These are phyloP conservation scores for Pagrus major DNA, from an alignment of 2,113 vertebrate species.

Conservation along the genomic window DNA sequence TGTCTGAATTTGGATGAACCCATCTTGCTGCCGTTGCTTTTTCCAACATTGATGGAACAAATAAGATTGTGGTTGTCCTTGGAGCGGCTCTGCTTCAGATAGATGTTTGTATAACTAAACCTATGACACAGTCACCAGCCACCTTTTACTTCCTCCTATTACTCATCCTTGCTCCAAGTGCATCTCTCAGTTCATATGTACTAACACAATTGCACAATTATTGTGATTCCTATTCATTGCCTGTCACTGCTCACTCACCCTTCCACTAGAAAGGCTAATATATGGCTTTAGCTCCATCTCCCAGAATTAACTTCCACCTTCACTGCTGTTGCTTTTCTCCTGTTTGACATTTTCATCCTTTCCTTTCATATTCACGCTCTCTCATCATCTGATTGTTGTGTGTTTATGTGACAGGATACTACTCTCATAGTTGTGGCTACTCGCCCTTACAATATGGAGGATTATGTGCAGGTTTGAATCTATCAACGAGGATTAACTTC, in stretches of 20 bases:
- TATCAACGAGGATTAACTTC: slow-evolving; percentile 29
- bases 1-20: not conserved
- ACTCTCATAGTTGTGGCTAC: slow-evolving; percentile 21
- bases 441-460: slow-evolving; percentile 52
- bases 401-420: slow-evolving; percentile 31
- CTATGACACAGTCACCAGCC: slow-evolving; percentile 15
- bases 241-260: slow-evolving; percentile 50
- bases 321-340: slow-evolving; percentile 13
- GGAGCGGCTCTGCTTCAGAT: slow-evolving; percentile 19
- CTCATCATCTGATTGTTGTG: slow-evolving; percentile 33
- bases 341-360: slow-evolving; percentile 55
- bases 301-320: slow-evolving; percentile 49
- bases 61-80: not conserved
- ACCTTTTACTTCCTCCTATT: slow-evolving; percentile 2
- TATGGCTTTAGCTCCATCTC: slow-evolving; percentile 47
- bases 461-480: slow-evolving; percentile 36
- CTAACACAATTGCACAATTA: slow-evolving; percentile 70
- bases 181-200: slow-evolving; percentile 41
- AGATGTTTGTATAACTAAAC: slow-evolving; percentile 16
- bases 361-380: slow-evolving; percentile 27
- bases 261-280: slow-evolving; percentile 56
- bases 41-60: not conserved
- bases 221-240: slow-evolving; percentile 36
- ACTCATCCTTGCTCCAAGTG: slow-evolving; percentile 30
- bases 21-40: not conserved